Evolutionary conservation across 2,113 vertebrate species (phyloP).

Genomic region (Lepus timidus): DNA sequence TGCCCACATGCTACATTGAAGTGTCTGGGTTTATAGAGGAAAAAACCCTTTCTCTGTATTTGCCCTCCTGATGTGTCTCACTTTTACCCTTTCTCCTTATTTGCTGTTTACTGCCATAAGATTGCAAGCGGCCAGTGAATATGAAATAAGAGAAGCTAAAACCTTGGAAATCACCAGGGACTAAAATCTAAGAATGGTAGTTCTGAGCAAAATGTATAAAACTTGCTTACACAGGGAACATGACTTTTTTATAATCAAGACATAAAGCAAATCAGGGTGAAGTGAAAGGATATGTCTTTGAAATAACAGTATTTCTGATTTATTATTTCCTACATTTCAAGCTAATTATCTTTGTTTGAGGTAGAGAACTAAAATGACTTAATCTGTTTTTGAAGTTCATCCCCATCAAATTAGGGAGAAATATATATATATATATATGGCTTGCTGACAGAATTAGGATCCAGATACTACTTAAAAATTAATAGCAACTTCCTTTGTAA

Average conservation of each 20-base stretch:
- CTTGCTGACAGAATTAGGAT: slow-evolving; percentile 31
- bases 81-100: slow-evolving; percentile 27
- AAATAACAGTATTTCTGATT: slow-evolving; percentile 72
- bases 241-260: slow-evolving; percentile 61
- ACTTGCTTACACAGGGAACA: slow-evolving; percentile 17
- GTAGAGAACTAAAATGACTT: slow-evolving; percentile 71
- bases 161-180: slow-evolving; percentile 12
- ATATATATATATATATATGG: slow-evolving; percentile 53
- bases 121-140: background rate
- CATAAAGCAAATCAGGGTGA: slow-evolving; percentile 31
- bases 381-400: slow-evolving; percentile 80
- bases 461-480: slow-evolving; percentile 77
- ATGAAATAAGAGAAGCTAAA: background rate
- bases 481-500: slow-evolving; percentile 65
- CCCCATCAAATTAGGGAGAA: slow-evolving; percentile 73
- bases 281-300: slow-evolving; percentile 67
- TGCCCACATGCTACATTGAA: too few relatives aligned
- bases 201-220: slow-evolving; percentile 38
- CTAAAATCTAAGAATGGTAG: slow-evolving; percentile 37
- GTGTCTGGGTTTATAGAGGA: background rate
- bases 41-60: background rate
- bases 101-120: slow-evolving; percentile 37
- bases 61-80: slow-evolving; percentile 38
- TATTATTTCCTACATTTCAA: slow-evolving; percentile 69
- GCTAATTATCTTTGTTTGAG: slow-evolving; percentile 76